Evolutionary conservation across 2,113 vertebrate species (phyloP).

Genomic region (Catharus minimus): DNA sequence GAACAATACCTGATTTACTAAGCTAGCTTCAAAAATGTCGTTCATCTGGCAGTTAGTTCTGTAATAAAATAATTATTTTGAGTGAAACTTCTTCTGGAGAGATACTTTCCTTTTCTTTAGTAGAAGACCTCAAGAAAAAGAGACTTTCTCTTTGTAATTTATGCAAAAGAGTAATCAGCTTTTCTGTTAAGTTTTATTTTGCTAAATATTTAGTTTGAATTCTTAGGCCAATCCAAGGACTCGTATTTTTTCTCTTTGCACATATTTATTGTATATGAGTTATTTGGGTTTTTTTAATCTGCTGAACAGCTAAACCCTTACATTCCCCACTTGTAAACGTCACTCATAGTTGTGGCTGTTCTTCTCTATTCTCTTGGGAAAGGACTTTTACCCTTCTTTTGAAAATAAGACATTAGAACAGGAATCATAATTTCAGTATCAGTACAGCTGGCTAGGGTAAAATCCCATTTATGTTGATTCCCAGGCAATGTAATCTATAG

Average conservation of each 20-base stretch:
- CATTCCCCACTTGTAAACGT: background rate
- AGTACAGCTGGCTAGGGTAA: background rate
- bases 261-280: background rate
- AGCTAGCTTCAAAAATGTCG: background rate
- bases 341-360: background rate
- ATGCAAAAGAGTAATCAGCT: background rate
- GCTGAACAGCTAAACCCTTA: background rate
- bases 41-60: background rate
- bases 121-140: background rate
- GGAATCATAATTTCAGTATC: background rate
- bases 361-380: background rate
- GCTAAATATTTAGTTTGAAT: background rate
- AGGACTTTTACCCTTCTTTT: background rate
- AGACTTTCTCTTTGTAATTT: background rate
- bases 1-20: background rate
- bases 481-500: background rate
- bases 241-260: background rate
- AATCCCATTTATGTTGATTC: background rate
- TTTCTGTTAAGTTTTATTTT: background rate
- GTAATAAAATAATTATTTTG: background rate
- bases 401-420: background rate
- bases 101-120: background rate
- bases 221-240: background rate
- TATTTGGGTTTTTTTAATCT: background rate
- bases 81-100: background rate